Evolutionary conservation across 2,113 vertebrate species (phyloP).

Genomic region (Synodontis membranacea): DNA sequence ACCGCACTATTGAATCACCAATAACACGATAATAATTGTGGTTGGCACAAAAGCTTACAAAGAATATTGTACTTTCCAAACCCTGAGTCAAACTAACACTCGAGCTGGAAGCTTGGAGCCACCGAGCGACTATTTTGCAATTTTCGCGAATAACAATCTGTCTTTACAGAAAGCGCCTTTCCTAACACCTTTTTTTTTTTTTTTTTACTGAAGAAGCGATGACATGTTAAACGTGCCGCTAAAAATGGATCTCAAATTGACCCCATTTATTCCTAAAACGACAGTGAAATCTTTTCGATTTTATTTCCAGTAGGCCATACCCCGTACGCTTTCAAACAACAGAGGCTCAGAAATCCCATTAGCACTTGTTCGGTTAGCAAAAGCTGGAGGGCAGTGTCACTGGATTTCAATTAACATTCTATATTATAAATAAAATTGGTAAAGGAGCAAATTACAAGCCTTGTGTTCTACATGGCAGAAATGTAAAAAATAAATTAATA

Average conservation of each 20-base stretch:
- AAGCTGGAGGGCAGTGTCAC: neutral
- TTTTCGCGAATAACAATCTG: neutral
- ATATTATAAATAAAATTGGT: neutral
- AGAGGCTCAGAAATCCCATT: neutral
- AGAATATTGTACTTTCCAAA: neutral
- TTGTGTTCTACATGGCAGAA: neutral
- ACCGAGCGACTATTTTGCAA: neutral
- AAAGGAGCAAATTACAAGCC: neutral
- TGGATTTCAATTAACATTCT: slow-evolving; percentile 5
- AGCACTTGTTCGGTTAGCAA: neutral
- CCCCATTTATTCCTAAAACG: neutral
- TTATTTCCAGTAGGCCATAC: neutral
- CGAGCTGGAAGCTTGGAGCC: neutral
- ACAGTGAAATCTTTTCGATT: neutral
- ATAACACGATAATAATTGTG: neutral
- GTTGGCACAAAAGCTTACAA: neutral
- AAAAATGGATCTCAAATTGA: neutral
- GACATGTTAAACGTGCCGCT: neutral
- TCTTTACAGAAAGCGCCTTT: neutral
- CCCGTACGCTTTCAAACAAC: neutral
- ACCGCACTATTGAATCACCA: neutral
- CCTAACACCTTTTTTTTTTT: neutral
- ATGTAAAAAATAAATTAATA: neutral
- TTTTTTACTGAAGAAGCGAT: neutral
- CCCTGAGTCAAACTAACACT: neutral